These are phyloP conservation scores for Osmerus mordax DNA, from an alignment of 2,113 vertebrate species.

Conservation along the genomic window DNA sequence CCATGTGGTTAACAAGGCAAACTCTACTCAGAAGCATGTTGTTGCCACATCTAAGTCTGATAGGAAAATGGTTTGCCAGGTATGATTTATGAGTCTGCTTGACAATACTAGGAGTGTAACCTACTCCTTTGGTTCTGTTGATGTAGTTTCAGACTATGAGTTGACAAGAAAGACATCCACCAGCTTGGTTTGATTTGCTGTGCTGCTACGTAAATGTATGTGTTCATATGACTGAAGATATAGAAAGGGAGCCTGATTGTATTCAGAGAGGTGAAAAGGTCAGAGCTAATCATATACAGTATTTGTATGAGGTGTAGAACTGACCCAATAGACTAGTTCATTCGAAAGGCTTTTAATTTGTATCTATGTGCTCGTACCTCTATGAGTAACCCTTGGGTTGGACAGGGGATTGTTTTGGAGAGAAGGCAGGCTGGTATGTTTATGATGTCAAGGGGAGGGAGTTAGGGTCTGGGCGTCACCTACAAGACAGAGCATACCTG, in stretches of 20 bases:
- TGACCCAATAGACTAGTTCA: no score
- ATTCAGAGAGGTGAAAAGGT: constrained; percentile 8
- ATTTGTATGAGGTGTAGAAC: no score
- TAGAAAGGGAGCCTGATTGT: neutral
- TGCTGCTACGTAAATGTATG: neutral
- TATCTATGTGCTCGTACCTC: neutral
- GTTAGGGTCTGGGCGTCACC: constrained; percentile 57
- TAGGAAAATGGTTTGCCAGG: neutral
- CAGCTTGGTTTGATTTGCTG: constrained; percentile 29
- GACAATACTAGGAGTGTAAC: constrained; percentile 8
- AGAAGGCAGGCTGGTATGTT: constrained; percentile 32
- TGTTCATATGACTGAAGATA: neutral
- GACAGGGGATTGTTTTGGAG: constrained; percentile 14
- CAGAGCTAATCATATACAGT: neutral
- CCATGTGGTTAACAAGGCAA: neutral
- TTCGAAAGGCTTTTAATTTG: no score
- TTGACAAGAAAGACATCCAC: constrained; percentile 31
- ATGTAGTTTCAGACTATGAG: constrained; percentile 21
- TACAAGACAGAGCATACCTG: constrained; percentile 59
- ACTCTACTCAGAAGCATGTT: neutral
- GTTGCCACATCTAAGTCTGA: neutral
- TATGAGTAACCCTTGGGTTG: neutral
- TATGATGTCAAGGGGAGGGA: constrained; percentile 73
- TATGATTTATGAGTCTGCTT: constrained; percentile 12
- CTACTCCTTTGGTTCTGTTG: constrained; percentile 39